phyloP scores from a whole-genome alignment of 2,888 invertebrate genomes.

The Polydrusus cervinus region DNA sequence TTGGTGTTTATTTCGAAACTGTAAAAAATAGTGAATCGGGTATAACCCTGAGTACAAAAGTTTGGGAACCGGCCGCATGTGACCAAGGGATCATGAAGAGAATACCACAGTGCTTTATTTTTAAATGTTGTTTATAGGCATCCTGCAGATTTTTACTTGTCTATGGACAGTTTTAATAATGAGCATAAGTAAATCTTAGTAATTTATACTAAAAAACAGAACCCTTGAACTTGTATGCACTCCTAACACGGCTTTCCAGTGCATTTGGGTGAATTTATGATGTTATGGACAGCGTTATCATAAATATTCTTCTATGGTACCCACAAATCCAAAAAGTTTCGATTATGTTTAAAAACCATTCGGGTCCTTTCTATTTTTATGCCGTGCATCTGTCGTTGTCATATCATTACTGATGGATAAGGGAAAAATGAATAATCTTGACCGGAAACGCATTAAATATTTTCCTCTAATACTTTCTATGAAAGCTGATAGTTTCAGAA shows the following conservation, averaged over 20 bases:
- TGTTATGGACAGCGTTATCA: no score
- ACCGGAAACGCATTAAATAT: no score
- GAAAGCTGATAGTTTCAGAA: no score
- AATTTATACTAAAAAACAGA: background rate
- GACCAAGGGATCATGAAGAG: conserved; percentile 69
- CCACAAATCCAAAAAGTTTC: no score
- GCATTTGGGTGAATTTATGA: no score
- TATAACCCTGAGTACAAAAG: conserved; percentile 68
- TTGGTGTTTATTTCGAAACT: conserved; percentile 65
- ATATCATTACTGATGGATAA: no score
- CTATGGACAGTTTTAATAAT: conserved; percentile 60
- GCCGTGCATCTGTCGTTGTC: no score
- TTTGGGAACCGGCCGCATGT: conserved; percentile 67
- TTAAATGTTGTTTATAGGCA: conserved; percentile 67
- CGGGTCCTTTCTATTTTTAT: no score
- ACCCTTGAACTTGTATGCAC: background rate
- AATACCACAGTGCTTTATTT: conserved; percentile 71
- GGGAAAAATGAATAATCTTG: no score
- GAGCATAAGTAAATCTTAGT: conserved; percentile 31
- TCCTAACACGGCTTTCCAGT: background rate
- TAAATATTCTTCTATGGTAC: no score
- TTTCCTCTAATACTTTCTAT: no score
- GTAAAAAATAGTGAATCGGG: conserved; percentile 67
- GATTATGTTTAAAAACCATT: no score
- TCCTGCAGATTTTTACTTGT: conserved; percentile 72